phyloP scores from a whole-genome alignment of 2,797 vertebrate species.

The Molossus alvarezi region DNA sequence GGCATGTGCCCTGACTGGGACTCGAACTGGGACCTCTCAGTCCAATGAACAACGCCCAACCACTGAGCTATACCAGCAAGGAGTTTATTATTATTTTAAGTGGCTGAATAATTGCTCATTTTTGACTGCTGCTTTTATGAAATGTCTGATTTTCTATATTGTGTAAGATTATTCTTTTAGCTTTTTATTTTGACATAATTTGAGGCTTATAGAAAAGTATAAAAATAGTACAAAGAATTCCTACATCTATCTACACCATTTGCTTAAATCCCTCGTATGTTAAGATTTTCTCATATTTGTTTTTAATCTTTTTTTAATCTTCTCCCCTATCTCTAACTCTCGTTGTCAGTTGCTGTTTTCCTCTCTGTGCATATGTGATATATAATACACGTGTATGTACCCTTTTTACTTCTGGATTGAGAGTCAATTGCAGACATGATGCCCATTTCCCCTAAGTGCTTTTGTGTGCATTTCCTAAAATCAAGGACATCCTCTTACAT shows the following conservation, averaged over 20 bases:
- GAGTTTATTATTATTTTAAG: constrained; percentile 3
- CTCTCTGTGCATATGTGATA: background rate
- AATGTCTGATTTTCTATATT: constrained; percentile 54
- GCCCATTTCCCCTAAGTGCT: background rate
- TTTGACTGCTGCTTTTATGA: constrained; percentile 53
- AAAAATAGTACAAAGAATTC: constrained; percentile 6
- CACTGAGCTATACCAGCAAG: no score
- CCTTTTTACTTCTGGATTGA: constrained; percentile 27
- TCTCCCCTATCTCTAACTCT: background rate
- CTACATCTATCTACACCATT: background rate
- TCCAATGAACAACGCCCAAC: no score
- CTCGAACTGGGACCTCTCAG: no score
- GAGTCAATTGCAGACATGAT: background rate
- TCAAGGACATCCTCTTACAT: background rate
- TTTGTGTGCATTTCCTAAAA: constrained; percentile 1
- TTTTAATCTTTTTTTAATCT: background rate
- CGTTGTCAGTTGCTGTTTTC: background rate
- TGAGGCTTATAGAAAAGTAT: background rate
- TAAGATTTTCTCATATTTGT: background rate
- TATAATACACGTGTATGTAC: background rate
- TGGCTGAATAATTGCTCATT: constrained; percentile 16
- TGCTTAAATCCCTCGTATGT: background rate
- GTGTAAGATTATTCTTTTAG: constrained; percentile 41
- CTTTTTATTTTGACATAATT: constrained; percentile 45
- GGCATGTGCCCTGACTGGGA: no score